These are phyloP conservation scores for Nemoura dubitans DNA, from an alignment of 2,888 invertebrate genomes.

Conservation along the genomic window DNA sequence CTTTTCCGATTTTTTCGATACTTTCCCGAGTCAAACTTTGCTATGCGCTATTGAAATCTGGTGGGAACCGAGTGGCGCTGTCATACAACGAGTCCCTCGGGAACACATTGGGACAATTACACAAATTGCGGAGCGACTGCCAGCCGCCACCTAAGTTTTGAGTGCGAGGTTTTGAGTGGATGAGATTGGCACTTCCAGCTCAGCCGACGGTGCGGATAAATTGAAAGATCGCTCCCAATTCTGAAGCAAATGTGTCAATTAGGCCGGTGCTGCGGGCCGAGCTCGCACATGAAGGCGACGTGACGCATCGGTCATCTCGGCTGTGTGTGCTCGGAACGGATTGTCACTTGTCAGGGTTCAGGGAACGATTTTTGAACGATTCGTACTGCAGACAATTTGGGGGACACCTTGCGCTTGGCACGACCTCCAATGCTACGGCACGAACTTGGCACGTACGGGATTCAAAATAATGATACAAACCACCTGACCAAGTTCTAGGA, in stretches of 20 bases:
- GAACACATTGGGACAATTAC: no score
- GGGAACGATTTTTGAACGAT: no score
- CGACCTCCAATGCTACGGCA: no score
- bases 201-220: neutral
- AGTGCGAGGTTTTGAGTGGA: neutral
- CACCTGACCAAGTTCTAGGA: no score
- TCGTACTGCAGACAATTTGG: no score
- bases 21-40: neutral
- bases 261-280: neutral
- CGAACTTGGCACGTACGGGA: no score
- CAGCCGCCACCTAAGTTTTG: neutral
- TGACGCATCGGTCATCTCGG: neutral
- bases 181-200: constrained; percentile 2
- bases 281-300: neutral
- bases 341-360: no score
- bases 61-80: no score
- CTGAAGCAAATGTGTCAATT: neutral
- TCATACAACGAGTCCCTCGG: no score
- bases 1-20: neutral
- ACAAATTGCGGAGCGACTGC: neutral
- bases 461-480: no score
- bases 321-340: no score
- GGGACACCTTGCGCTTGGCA: no score
- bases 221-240: neutral
- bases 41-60: neutral